Evolutionary conservation across 2,888 invertebrate genomes (phyloP), one percentile per base, ranked within the genome.

Genomic region (Torymus auratus): DNA sequence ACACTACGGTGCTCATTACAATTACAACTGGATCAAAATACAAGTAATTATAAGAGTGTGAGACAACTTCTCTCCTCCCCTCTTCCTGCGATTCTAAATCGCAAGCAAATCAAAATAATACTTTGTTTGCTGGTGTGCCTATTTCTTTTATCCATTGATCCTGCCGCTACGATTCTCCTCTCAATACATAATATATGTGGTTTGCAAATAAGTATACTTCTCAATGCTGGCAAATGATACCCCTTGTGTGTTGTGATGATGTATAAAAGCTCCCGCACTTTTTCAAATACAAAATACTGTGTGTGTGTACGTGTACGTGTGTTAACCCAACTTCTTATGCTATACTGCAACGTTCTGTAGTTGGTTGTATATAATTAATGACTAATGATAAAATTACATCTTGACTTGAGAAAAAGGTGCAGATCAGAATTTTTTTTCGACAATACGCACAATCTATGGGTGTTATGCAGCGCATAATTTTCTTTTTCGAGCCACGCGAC

Each of bases 1-100:
- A 90, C 88, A 81, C 90, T 90, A 90, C 90, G 88, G 88, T 89
- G 89, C 88, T 87, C 82, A 80, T 80, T 81, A 74, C 73, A 75
- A 67, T 53, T 61, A 70, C 53, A 72, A 80, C 50, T 74, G 61
- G 61, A 79, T 41, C 5, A 82, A 64, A 75, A 69, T 68, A 79
- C 75, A 75, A 74, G 41, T 72, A 28, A 79, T 80, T 67, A 78
- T 71, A 73, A 70, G 15, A 58, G 41, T 62, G 53, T 62, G 23
- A 74, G 17, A 69, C 61, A 65, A 76, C 53, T 69, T 65, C 52
- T 79, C 68, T 79, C 79, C 65, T 41, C 41, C 72, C 73, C 76
- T 69, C 72, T 69, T 55, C 76, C 62, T 68, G 79, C 72, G 64
- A 76, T 56, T 69, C 74, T 65, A 23, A n/a, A 72, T 23, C 2